These are phyloP conservation scores for Xestia ashworthii DNA, from an alignment of 2,888 invertebrate species.

Conservation along the genomic window DNA sequence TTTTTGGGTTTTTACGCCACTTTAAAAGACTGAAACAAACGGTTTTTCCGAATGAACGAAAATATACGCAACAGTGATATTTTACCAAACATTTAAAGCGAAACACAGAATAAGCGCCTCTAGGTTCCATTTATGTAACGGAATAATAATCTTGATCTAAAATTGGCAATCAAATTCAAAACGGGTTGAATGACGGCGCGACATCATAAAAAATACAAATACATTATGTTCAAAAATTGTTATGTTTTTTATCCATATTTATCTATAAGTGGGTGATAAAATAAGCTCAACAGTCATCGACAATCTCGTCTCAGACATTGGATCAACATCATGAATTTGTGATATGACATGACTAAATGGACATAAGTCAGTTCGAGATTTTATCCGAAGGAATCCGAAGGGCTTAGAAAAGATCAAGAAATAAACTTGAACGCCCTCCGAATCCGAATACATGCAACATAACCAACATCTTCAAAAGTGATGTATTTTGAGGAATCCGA, in stretches of 20 bases:
- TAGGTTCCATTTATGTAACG: constrained; percentile 11
- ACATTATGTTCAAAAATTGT: constrained; percentile 15
- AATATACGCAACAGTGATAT: not conserved
- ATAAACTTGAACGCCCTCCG: not conserved
- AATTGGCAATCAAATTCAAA: constrained; percentile 16
- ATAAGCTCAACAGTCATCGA: constrained; percentile 33
- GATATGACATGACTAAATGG: not conserved
- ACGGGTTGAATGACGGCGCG: not conserved
- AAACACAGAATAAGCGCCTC: not conserved
- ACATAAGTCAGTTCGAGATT: not conserved
- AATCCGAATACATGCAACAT: not conserved
- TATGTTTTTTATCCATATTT: constrained; percentile 37
- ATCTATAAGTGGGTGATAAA: constrained; percentile 43
- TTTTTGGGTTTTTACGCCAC: not conserved
- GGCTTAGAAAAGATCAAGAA: not conserved
- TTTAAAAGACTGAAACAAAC: not conserved
- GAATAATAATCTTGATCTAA: not conserved
- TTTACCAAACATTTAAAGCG: not conserved
- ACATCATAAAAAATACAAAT: constrained; percentile 11
- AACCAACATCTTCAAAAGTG: not conserved
- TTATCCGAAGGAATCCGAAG: no score
- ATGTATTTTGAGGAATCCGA: not conserved
- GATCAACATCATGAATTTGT: constrained; percentile 9
- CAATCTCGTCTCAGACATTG: constrained; percentile 31
- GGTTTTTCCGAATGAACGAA: not conserved